Evolutionary conservation across 2,797 vertebrate genomes (phyloP).

Genomic region (Myripristis jacobus): DNA sequence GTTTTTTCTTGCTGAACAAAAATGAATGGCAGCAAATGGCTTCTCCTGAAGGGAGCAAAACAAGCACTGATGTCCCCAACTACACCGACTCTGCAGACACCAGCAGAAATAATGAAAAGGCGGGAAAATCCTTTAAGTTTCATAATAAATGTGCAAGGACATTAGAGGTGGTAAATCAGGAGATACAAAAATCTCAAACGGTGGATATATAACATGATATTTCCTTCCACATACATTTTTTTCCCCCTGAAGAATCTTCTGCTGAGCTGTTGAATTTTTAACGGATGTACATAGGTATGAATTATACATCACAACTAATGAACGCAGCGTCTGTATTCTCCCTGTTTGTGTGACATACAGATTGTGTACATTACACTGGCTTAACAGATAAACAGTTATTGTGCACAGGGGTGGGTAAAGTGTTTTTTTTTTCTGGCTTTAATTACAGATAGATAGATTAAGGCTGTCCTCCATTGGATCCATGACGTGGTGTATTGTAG

Average conservation of each 20-base stretch:
- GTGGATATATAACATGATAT: constrained; percentile 9
- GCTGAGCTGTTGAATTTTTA: constrained; percentile 63
- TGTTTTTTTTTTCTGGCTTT: neutral
- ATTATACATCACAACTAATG: constrained; percentile 50
- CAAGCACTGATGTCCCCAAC: too few relatives aligned
- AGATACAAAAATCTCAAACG: neutral
- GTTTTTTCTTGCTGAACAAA: too few relatives aligned
- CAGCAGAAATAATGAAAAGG: too few relatives aligned
- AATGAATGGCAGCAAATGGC: too few relatives aligned
- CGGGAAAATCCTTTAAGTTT: neutral
- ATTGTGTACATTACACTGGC: constrained; percentile 25
- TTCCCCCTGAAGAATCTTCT: constrained; percentile 45
- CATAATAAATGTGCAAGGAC: neutral
- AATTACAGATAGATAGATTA: neutral
- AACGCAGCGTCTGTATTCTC: constrained; percentile 6
- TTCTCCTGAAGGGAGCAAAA: too few relatives aligned
- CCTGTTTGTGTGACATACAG: constrained; percentile 19
- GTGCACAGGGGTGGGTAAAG: neutral
- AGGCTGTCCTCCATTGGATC: neutral
- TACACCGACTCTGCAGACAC: too few relatives aligned
- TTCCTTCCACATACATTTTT: constrained; percentile 12
- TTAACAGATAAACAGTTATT: constrained; percentile 13
- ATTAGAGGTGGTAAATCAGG: neutral
- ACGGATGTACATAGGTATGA: constrained; percentile 55
- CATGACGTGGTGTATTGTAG: neutral